Base-by-base conservation (phyloP, 2,888 invertebrate species). In the Schizaphis graminum region DNA sequence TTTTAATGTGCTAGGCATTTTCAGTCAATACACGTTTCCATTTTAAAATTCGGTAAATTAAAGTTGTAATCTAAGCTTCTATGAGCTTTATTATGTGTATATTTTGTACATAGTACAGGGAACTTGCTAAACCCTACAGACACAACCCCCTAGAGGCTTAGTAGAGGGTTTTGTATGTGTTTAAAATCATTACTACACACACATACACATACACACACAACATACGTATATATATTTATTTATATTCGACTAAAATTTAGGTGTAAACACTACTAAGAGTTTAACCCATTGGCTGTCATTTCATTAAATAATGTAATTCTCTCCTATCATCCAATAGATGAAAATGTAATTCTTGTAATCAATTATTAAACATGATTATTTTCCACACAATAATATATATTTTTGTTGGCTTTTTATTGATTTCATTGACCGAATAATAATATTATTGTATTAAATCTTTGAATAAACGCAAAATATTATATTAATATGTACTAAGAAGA, bases 261-360 rank as follows among this genome's bases (percentile, higher is more conserved):
- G 44, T 56, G 85, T 91, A 91, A 91, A 91, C 84, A 91, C 85
- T 41, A 56, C 53, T 85, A 56, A 84, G 91, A 85, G 91, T 91
- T 91, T 85, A 91, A 85, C 84, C 85, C 90, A 11, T 44, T 85
- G 26, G 41, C 44, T 35, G 56, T 85, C 85, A 11, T 84, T 91
- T 85, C 44, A 91, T 49, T 91, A 57, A 91, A 84, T 41, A 84
- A 91, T 35, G 26, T 53, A 53, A 67, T 90, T 90, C 21, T n/a
- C 47, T 41, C 28, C n/a, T 35, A 47, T 67, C 61, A 11, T 35
- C 90, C 67, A 35, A 49, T 35, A 26, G 11, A 89, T 21, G 16
- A 77, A 77, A 77, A 77, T 4, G 21, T 47, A n/a, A 86, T 86
- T 28, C 28, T 28, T 47, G 86, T 47, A 35, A 77, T 35, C 21